Evolutionary conservation across 2,113 vertebrate genomes (phyloP), one percentile per base, ranked within the genome.

Genomic region (Laticauda laticaudata): DNA sequence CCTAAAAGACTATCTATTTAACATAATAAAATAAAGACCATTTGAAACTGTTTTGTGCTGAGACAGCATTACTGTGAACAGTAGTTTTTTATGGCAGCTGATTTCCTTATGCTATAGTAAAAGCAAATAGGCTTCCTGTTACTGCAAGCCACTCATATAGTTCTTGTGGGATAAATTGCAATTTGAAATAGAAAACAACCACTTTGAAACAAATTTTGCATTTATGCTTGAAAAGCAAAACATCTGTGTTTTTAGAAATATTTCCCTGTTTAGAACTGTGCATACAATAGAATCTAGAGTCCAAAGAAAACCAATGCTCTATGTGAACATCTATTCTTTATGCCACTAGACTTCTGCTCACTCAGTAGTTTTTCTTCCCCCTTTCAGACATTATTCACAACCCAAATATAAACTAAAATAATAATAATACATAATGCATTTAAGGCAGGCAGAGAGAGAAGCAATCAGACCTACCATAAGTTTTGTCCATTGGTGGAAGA

Each of bases 91-190:
- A 96, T 94, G 95, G 69, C 94, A 92, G 95, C 93, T 96, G 93
- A 97, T 96, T 97, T 96, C 91, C 93, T 97, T 97, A 93, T 94
- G 69, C 92, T 59, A 29, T 94, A 95, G 96, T 97, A 96, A 98
- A 97, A 94, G 90, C 93, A 96, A 97, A 97, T 97, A 94, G 92
- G 95, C 97, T 97, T 97, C 95, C 94, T 92, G 96, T 97, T 97
- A 97, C 92, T 97, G 93, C 86, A 94, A 97, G 94, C 90, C 94
- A 95, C 89, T 97, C 88, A 51, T 69, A 86, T 96, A 96, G 95
- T 95, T 94, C 56, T 93, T 97, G 59, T 61, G 95, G 93, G 91
- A 39, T 88, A 97, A 96, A 94, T 90, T 91, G 64, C 94, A 94
- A 93, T 96, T 97, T 88, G 95, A 93, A 97, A 95, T 92, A 96